Evolutionary conservation across 1,140 invertebrate genomes (phyloP).

Genomic region (Lepidotrigona ventralis): DNA sequence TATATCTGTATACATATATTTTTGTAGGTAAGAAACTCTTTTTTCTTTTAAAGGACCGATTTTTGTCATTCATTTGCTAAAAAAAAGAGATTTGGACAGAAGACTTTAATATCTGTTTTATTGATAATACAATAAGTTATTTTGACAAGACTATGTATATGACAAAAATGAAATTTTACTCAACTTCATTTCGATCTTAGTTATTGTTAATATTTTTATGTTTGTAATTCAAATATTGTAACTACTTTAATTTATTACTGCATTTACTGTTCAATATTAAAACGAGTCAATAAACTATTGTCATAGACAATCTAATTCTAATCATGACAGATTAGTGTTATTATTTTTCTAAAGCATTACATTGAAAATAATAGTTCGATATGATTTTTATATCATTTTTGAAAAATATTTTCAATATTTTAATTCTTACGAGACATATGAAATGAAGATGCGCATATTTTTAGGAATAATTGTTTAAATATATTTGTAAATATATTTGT

Average conservation of each 20-base stretch:
- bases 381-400: background rate
- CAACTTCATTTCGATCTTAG: background rate
- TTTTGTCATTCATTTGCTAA: conserved; percentile 9
- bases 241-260: conserved; percentile 12
- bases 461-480: background rate
- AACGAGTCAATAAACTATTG: conserved; percentile 19
- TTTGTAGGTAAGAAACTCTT: conserved; percentile 42
- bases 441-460: background rate
- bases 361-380: background rate
- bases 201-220: background rate
- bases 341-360: background rate
- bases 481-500: conserved; percentile 3
- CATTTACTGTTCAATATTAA: conserved; percentile 9
- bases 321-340: background rate
- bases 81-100: background rate
- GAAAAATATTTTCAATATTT: background rate
- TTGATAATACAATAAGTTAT: background rate
- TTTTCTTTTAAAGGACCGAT: conserved; percentile 10
- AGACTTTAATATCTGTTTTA: conserved; percentile 17
- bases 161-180: background rate
- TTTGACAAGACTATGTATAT: background rate
- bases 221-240: conserved; percentile 3
- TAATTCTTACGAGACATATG: background rate
- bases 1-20: conserved; percentile 50
- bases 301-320: background rate